Conservation (phyloP, 2,888 invertebrate species). For the Cephus pygmeus region DNA sequence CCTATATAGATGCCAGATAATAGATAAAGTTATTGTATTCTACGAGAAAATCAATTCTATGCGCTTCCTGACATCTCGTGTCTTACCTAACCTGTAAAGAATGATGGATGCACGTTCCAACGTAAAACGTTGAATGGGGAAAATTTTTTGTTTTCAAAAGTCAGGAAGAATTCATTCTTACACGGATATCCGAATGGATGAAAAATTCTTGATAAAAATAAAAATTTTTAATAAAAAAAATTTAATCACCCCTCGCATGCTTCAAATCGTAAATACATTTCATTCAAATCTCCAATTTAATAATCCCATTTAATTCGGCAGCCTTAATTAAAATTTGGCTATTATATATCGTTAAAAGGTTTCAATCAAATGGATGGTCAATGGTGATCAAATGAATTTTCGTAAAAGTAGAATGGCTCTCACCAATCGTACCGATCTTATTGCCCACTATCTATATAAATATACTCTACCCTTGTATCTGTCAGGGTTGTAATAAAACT, state of each 20-base stretch:
- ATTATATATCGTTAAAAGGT: background rate
- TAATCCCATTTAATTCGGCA: background rate
- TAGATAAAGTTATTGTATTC: conserved; percentile 38
- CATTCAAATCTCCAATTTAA: background rate
- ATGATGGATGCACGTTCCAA: background rate
- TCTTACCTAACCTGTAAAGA: background rate
- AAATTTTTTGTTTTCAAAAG: background rate
- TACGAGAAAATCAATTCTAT: conserved; percentile 34
- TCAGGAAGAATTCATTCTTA: background rate
- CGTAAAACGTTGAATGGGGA: background rate
- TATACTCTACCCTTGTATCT: background rate
- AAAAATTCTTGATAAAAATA: background rate
- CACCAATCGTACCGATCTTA: background rate
- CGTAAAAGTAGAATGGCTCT: background rate
- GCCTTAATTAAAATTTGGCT: background rate
- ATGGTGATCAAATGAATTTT: background rate
- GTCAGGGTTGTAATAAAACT: background rate
- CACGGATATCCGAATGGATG: background rate
- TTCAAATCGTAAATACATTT: background rate
- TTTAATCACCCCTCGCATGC: background rate
- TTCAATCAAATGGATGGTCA: background rate
- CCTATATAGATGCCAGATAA: conserved; percentile 35
- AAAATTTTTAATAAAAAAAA: background rate
- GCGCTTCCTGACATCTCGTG: conserved; percentile 18
- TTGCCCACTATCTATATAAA: background rate